Percentiles rank a stretch among this genome's conserved stretches.
Conservation (phyloP, 2,113 vertebrate species). For the Benitochromis conjunctus region DNA sequence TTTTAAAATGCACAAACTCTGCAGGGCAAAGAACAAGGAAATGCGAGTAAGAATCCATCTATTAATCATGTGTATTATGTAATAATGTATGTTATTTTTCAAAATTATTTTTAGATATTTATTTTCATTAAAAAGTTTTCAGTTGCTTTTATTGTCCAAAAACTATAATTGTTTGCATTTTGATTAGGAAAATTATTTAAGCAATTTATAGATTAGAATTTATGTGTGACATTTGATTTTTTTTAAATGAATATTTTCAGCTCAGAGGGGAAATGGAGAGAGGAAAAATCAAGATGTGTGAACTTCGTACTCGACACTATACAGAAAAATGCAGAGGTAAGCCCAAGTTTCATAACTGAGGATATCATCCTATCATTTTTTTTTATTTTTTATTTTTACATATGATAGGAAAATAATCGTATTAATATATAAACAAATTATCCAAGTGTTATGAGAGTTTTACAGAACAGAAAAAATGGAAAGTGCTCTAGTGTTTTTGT, state of each 20-base stretch:
- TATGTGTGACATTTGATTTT: background rate
- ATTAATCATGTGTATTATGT: background rate
- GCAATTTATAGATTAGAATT: background rate
- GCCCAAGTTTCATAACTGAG: background rate
- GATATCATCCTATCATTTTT: background rate
- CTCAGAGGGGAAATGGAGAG: accelerated
- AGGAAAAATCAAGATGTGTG: conserved; percentile 26
- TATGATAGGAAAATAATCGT: background rate
- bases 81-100: background rate
- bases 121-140: background rate
- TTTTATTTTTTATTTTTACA: background rate
- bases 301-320: background rate
- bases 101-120: background rate
- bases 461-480: background rate
- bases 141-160: background rate
- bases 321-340: background rate
- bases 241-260: background rate
- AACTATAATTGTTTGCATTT: background rate
- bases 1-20: background rate
- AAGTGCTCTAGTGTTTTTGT: background rate
- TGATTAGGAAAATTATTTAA: background rate
- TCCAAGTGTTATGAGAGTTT: background rate
- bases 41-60: conserved; percentile 23
- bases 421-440: background rate
- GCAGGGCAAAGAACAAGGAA: background rate